Evolutionary conservation across 2,888 invertebrate genomes (phyloP).

Genomic region (Brachyptera putata): DNA sequence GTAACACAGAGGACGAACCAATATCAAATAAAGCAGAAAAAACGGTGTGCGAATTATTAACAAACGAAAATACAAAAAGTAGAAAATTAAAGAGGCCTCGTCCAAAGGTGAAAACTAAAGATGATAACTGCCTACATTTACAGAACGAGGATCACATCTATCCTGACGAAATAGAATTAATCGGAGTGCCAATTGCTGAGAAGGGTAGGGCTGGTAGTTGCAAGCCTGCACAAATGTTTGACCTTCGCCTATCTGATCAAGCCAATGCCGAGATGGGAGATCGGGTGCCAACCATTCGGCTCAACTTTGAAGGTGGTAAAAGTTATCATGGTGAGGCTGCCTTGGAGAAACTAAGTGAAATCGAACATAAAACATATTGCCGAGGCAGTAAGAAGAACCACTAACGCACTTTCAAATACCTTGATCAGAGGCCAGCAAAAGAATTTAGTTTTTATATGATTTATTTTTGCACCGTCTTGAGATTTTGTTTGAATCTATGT

Average conservation of each 20-base stretch:
- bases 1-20: neutral
- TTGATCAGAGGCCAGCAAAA: no score
- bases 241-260: neutral
- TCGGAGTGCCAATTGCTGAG: neutral
- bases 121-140: neutral
- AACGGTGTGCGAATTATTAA: neutral
- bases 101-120: neutral
- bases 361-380: no score
- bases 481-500: no score
- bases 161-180: neutral
- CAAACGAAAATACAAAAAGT: no score
- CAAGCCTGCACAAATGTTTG: neutral
- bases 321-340: neutral
- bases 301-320: neutral
- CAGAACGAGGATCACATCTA: neutral
- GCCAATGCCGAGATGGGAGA: neutral
- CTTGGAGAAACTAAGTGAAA: neutral
- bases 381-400: no score
- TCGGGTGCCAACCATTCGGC: neutral
- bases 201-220: neutral
- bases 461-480: no score
- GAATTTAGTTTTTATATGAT: no score
- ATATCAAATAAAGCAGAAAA: neutral
- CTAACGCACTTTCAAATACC: no score
- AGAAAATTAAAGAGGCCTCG: no score